These are phyloP conservation scores for Globodera ellingtonae DNA, from an alignment of 1,140 invertebrate species.

Conservation along the genomic window DNA sequence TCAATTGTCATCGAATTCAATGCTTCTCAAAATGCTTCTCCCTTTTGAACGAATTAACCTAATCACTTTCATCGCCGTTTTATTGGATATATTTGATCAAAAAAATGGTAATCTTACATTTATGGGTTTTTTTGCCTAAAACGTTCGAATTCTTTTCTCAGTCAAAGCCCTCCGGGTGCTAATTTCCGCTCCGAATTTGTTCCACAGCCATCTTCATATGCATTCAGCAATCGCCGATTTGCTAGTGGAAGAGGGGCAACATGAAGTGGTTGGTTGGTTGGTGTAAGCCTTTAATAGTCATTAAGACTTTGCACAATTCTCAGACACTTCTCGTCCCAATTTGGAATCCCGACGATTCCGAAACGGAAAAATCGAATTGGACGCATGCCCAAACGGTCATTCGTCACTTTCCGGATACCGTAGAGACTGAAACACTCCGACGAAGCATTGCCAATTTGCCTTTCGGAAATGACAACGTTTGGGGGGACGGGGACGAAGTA, in stretches of 20 bases:
- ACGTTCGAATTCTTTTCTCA: too few species aligned
- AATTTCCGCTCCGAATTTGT: conserved; percentile 18
- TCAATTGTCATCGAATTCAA: too few species aligned
- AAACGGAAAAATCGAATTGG: conserved; percentile 8
- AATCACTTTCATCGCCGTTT: too few species aligned
- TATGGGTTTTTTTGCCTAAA: too few species aligned
- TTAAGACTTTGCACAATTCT: too few species aligned
- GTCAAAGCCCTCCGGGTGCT: conserved; percentile 16
- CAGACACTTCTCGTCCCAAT: conserved; percentile 17
- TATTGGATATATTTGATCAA: too few species aligned
- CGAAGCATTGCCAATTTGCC: neutral
- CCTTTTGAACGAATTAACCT: too few species aligned
- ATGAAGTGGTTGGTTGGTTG: conserved; percentile 11
- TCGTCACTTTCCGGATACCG: neutral
- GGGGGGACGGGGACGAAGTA: neutral
- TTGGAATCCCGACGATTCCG: conserved; percentile 9
- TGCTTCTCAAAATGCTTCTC: too few species aligned
- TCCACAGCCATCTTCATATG: conserved; percentile 20
- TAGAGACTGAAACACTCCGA: neutral
- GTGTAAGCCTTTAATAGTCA: neutral
- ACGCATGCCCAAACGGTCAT: conserved; percentile 20
- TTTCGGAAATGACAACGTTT: conserved; percentile 12
- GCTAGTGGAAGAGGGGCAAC: conserved; percentile 3
- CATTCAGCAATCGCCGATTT: conserved; percentile 20
- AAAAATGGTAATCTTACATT: too few species aligned